Evolutionary conservation across 2,888 invertebrate species (phyloP).

Genomic region (Caenorhabditis becei): DNA sequence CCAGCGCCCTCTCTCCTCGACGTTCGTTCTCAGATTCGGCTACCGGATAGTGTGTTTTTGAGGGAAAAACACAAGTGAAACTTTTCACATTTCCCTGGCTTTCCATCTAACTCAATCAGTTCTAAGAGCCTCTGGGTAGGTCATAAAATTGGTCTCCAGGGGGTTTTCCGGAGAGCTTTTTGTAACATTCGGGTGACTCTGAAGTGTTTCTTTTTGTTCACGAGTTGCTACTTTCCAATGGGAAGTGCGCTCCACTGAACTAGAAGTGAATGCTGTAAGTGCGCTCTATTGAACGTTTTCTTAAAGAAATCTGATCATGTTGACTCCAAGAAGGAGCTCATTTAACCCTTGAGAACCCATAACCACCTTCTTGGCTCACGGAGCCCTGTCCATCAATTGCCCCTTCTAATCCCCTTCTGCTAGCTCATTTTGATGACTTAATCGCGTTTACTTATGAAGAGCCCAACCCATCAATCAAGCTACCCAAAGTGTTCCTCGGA

Average conservation of each 20-base stretch:
- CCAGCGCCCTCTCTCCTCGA: background rate
- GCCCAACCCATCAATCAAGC: background rate
- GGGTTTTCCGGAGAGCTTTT: background rate
- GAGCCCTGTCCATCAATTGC: too few species aligned
- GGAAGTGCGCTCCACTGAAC: background rate
- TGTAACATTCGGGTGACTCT: background rate
- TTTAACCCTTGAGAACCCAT: too few species aligned
- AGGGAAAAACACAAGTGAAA: background rate
- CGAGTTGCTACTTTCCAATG: background rate
- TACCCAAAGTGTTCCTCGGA: background rate
- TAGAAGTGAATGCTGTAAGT: background rate
- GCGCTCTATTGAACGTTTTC: background rate
- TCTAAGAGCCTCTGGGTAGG: background rate
- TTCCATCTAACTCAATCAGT: background rate
- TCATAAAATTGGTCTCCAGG: background rate
- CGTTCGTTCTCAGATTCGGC: conserved; percentile 7
- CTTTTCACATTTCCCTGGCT: background rate
- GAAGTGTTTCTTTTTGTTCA: background rate
- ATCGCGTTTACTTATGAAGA: background rate
- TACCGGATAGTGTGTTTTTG: background rate
- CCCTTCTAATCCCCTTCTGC: background rate
- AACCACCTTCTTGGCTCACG: too few species aligned
- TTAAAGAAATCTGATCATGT: too few species aligned
- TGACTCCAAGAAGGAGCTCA: too few species aligned
- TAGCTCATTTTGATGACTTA: background rate